A percentile compares a stretch with the other conserved stretches of the same genome.
Conservation (phyloP, 2,888 invertebrate genomes). For the Drosophila rellima region DNA sequence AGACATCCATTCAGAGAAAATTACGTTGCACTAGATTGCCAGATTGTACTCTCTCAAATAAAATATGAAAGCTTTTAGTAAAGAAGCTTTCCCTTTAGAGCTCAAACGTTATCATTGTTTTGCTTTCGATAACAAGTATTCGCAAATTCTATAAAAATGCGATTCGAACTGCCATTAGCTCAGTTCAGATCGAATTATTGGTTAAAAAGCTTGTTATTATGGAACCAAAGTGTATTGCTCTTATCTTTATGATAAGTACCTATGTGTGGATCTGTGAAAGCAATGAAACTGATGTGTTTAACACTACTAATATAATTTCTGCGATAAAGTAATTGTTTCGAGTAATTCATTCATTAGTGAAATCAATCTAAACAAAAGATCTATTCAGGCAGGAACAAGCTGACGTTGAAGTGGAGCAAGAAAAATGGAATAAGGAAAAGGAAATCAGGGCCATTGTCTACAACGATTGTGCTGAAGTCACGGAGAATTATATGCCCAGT, state of each 20-base stretch:
- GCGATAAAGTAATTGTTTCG: neutral
- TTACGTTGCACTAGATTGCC: too few relatives aligned
- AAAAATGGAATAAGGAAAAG: too few relatives aligned
- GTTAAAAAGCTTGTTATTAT: neutral
- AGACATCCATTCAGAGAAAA: too few relatives aligned
- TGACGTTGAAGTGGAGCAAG: too few relatives aligned
- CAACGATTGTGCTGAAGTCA: neutral
- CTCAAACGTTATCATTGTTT: neutral
- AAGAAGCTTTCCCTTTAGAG: neutral
- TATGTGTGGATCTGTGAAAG: neutral
- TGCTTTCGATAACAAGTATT: neutral
- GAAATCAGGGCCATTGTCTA: neutral
- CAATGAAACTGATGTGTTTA: neutral
- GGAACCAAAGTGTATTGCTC: neutral
- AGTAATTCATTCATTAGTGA: neutral
- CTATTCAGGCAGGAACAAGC: neutral
- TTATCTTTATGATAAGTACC: slow-evolving; percentile 13
- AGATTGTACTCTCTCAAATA: too few relatives aligned
- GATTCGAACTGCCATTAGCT: neutral
- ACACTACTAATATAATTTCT: neutral
- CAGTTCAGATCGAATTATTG: neutral
- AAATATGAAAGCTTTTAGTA: neutral
- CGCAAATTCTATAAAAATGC: neutral
- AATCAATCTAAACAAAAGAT: neutral
- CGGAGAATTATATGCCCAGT: neutral